These are phyloP conservation scores for Blastomussa wellsi DNA, from an alignment of 92 coral and sea anemone genomes.

Conservation along the genomic window DNA sequence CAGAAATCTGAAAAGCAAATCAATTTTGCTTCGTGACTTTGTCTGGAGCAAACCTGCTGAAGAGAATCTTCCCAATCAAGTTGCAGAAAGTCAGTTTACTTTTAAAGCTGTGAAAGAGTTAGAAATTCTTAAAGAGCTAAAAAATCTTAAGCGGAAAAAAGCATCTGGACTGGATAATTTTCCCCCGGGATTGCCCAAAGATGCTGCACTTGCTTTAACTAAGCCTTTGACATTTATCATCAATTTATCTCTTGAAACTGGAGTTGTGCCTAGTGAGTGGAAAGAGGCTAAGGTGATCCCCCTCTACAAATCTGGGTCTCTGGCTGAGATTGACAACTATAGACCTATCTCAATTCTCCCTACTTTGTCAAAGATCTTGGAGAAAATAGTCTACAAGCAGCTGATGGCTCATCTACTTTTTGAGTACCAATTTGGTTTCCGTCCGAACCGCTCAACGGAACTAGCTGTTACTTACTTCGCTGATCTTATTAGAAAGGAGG, in stretches of 20 bases:
- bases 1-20: conserved; percentile 46
- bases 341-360: too few species aligned
- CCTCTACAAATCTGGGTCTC: too few species aligned
- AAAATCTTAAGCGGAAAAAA: conserved; percentile 45
- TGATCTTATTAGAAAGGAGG: conserved; percentile 38
- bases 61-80: conserved; percentile 57
- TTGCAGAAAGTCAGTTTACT: too few species aligned
- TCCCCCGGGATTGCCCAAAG: too few species aligned
- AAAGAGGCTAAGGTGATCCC: too few species aligned
- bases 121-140: too few species aligned
- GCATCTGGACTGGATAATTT: conserved; percentile 52
- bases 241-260: too few species aligned
- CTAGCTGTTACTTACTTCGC: conserved; percentile 41
- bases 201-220: conserved; percentile 41
- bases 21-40: conserved; percentile 52
- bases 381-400: too few species aligned
- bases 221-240: conserved; percentile 40
- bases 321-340: conserved; percentile 23
- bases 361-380: too few species aligned
- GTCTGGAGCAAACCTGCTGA: conserved; percentile 52
- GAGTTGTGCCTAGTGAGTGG: too few species aligned
- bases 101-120: conserved; percentile 28
- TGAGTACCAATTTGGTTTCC: too few species aligned
- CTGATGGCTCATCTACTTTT: too few species aligned
- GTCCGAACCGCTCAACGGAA: conserved; percentile 32